Conservation (phyloP, 2,113 vertebrate species). For the Burhinus bistriatus region DNA sequence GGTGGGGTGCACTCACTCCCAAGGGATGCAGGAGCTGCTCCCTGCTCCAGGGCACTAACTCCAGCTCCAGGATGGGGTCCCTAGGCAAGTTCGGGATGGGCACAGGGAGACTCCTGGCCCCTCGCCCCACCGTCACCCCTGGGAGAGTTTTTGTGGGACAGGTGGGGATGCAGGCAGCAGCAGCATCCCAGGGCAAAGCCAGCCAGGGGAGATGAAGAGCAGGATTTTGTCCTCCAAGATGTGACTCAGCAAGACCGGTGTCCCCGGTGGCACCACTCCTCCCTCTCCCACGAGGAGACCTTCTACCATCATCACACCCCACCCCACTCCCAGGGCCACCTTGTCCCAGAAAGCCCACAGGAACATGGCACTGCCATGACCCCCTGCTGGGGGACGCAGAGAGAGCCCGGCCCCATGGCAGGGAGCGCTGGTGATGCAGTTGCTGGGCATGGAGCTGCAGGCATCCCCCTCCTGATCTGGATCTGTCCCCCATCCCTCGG, state of each 20-base stretch:
- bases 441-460: neutral
- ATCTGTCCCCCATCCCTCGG: accelerated
- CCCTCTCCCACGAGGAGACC: neutral
- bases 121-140: neutral
- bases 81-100: neutral
- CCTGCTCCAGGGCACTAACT: accelerated
- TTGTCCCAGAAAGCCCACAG: too few relatives aligned
- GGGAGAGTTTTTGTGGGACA: neutral
- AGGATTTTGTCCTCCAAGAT: neutral
- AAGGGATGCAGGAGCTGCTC: neutral
- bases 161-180: neutral
- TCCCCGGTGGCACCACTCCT: neutral
- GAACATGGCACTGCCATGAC: too few relatives aligned
- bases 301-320: neutral
- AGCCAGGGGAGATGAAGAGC: neutral
- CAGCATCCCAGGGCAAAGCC: neutral
- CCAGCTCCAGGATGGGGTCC: neutral
- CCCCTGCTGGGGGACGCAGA: accelerated
- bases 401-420: accelerated
- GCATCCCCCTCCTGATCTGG: neutral
- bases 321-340: neutral
- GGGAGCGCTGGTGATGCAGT: neutral
- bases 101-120: neutral
- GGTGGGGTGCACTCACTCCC: accelerated
- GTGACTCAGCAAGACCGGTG: accelerated